Base-by-base conservation (phyloP, 2,888 invertebrate species). In the Mactromeris polynyma region DNA sequence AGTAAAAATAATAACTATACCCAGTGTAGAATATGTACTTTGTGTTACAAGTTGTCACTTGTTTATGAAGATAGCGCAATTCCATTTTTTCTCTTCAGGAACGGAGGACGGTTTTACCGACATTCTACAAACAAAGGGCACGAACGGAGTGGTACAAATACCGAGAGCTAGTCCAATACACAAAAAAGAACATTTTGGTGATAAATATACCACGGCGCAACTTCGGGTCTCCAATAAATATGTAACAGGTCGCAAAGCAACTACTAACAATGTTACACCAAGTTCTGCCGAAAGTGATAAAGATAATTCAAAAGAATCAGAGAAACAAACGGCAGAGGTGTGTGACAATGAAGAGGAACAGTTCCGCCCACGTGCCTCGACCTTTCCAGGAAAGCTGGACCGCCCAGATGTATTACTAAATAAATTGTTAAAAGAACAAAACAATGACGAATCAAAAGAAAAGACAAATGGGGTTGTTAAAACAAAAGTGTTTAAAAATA, bases 311-410 rank as follows among this genome's bases (percentile, higher is more conserved):
- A 46, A 42, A 42, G 38, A 83, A 69, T 40, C 26, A 9, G 82
- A 73, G 54, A 77, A 83, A 38, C 36, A 26, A 42, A 58, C 86
- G 2, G 40, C 54, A 9, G 79, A 86, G 19, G 40, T 51, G 2
- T 54, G 38, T 14, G 78, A 78, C 7, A 17, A 17, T n/a, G 69
- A 51, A 0, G 88, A 88, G 7, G 87, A 88, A 31, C 79, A 77
- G n/a, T 91, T 91, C 38, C 85, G 91, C 54, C 83, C 82, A 80
- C 88, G 91, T 17, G 91, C 91, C n/a, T 89, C 88, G 33, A 89
- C 91, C 9, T 91, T 90, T 73, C 91, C 91, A 2, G 90, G 88
- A 31, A 91, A 91, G 58, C 77, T 83, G n/a, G 88, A 87, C 46
- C 69, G 87, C 42, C 88, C 89, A 38, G 85, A 46, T n/a, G 14